These are phyloP conservation scores for honey bee (Apis mellifera) DNA, from an alignment of 1,140 invertebrate genomes.

Conservation along the genomic window Amel_HAv3.1 CM009941.2:3468001-3468500, in stretches of 20 bases:
- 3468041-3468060: too few species aligned
- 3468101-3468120: too few species aligned
- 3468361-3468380: slow-evolving; percentile 1
- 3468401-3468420: not conserved
- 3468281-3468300: not conserved
- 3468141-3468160: too few species aligned
- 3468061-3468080: too few species aligned
- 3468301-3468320: not conserved
- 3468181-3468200: not conserved
- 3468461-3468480: slow-evolving; percentile 16
- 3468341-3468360: not conserved
- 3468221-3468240: not conserved
- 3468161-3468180: too few species aligned
- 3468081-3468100: too few species aligned
- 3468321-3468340: too few species aligned
- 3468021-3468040: too few species aligned
- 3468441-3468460: slow-evolving; percentile 2
- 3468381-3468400: slow-evolving; percentile 12
- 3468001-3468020: too few species aligned
- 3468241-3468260: not conserved
- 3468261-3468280: not conserved
- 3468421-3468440: slow-evolving; percentile 17
- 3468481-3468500: not conserved
- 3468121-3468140: too few species aligned
- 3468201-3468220: not conserved